Evolutionary conservation across 2,113 vertebrate species (phyloP), one percentile per base, ranked within the genome.

Genomic region (Triplophysa tibetana): DNA sequence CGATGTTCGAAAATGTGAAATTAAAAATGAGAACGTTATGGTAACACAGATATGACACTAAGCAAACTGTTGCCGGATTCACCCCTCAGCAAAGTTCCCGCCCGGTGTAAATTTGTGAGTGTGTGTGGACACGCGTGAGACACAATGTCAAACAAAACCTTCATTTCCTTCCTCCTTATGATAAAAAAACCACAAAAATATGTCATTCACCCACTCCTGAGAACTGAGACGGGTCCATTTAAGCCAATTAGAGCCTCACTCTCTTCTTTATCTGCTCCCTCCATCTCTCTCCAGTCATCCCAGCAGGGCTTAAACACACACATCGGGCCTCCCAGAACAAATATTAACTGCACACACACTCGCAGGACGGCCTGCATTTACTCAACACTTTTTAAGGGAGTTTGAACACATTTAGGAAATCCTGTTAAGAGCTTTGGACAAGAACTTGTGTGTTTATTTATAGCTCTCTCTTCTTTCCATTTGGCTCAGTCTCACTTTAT

Each of bases 241-340:
- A 80, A 89, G 80, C 80, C 87, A 91, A 90, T 90, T 90, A 90
- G 79, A 87, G 80, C 24, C 77, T 85, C 86, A 89, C 81, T 80
- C 33, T 66, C 56, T 45, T 77, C 84, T 87, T 85, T 86, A 80
- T 89, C 87, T 86, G 85, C 16, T 75, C 86, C 70, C 81, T 80
- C 77, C 69, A 60, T 26, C 68, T 87, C 83, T 72, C 65, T 81
- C 75, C 80, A 83, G 83, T 87, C 81, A 79, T 88, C 89, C 87
- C 88, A 90, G 87, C 88, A 90, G 90, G 86, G 66, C 82, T 91
- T 90, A 88, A 92, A 89, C 88, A 91, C 89, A 89, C 85, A 88
- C 81, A n/a, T n/a, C 78, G 83, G 77, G 79, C 81, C 85, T 84
- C 84, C 84, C 75, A 81, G 84, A 87, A 88, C 88, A 90, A 91